These are phyloP conservation scores for Elephantulus edwardii DNA, from an alignment of 2,113 vertebrate species.

Conservation along the genomic window DNA sequence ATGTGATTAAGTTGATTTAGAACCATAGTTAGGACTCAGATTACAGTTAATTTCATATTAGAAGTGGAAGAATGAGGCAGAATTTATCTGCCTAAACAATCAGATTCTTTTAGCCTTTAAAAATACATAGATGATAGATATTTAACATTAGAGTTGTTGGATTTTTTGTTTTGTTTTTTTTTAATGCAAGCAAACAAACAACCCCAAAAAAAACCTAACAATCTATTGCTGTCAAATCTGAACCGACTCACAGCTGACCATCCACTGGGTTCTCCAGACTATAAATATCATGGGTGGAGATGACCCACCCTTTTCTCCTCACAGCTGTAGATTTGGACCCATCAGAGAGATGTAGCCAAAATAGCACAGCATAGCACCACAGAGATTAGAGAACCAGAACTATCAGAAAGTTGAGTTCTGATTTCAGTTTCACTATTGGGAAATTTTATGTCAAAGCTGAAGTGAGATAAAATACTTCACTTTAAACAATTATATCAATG, in stretches of 20 bases:
- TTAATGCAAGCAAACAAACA: too few species aligned
- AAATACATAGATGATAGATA: not conserved
- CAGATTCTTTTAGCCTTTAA: conserved; percentile 17
- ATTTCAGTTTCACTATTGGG: not conserved
- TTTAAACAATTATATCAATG: not conserved
- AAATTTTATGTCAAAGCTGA: not conserved
- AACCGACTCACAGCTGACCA: too few species aligned
- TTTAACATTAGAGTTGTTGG: not conserved
- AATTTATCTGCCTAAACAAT: not conserved
- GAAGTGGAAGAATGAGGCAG: not conserved
- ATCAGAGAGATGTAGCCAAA: too few species aligned
- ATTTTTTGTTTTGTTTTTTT: too few species aligned
- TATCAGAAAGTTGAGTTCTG: not conserved
- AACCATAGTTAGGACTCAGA: not conserved
- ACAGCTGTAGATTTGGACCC: too few species aligned
- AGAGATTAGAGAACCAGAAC: too few species aligned
- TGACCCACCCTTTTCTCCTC: too few species aligned
- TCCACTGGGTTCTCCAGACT: too few species aligned
- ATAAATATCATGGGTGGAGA: too few species aligned
- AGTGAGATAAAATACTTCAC: not conserved
- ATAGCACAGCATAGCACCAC: too few species aligned
- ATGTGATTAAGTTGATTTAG: not conserved
- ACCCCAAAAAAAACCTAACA: too few species aligned
- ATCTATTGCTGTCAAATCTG: too few species aligned
- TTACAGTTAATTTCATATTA: not conserved